Evolutionary conservation across 2,113 vertebrate species (phyloP).

Genomic region (Python bivittatus): DNA sequence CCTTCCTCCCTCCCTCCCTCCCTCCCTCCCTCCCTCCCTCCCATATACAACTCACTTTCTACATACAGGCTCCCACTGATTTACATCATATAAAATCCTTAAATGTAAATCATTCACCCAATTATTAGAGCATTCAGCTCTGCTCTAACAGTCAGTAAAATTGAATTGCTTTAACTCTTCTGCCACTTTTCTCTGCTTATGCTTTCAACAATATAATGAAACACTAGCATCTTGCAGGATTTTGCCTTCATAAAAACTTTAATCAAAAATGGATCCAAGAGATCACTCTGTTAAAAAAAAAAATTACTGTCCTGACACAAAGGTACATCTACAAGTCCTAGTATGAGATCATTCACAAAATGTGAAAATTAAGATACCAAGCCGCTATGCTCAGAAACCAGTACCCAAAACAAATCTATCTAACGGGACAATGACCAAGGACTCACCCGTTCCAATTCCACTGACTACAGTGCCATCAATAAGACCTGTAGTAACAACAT

Average conservation of each 20-base stretch:
- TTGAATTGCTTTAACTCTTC: neutral
- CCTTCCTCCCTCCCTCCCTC: no score
- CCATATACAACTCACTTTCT: neutral
- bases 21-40: neutral
- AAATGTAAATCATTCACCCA: neutral
- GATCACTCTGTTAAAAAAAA: neutral
- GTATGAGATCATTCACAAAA: neutral
- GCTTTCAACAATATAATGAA: neutral
- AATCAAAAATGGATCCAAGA: neutral
- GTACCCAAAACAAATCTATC: neutral
- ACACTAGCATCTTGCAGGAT: neutral
- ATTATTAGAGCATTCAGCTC: neutral
- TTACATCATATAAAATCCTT: neutral
- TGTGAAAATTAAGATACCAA: neutral
- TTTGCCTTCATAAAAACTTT: neutral
- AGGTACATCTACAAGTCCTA: neutral
- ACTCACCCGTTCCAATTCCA: conserved; percentile 90
- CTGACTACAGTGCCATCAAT: conserved; percentile 91
- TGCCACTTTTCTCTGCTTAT: neutral
- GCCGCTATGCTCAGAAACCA: neutral
- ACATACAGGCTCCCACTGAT: neutral
- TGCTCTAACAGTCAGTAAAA: neutral
- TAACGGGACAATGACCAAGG: neutral
- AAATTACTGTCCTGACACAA: neutral
- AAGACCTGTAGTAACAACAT: conserved; percentile 85